phyloP scores from a whole-genome alignment of 2,797 vertebrate species.

The Etheostoma nigrum region DNA sequence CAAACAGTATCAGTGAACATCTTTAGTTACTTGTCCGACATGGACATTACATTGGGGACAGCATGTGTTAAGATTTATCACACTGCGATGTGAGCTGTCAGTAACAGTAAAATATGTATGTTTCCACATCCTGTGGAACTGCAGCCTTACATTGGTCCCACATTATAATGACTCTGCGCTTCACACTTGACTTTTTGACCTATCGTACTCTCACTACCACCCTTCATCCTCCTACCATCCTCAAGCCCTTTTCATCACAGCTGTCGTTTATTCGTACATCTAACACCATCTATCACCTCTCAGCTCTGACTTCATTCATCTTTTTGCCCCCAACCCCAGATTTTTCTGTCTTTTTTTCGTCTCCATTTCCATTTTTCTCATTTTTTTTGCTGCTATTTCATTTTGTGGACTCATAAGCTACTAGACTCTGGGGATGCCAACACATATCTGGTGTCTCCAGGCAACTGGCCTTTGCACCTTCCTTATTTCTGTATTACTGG shows the following conservation, averaged over 20 bases:
- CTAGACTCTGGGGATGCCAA: slow-evolving; percentile 24
- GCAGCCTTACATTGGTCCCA: slow-evolving; percentile 10
- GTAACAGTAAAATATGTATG: slow-evolving; percentile 21
- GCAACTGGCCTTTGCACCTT: slow-evolving; percentile 21
- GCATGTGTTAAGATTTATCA: not conserved
- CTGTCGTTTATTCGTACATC: slow-evolving; percentile 1
- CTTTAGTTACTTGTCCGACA: slow-evolving; percentile 12
- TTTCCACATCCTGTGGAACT: slow-evolving; percentile 11
- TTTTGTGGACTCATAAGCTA: slow-evolving; percentile 32
- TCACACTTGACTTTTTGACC: slow-evolving; percentile 40
- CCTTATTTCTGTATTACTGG: slow-evolving; percentile 22
- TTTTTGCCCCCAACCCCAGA: not conserved
- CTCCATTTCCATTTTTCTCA: not conserved
- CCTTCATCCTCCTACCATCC: slow-evolving; percentile 10
- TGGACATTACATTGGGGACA: not conserved
- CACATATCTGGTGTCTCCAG: slow-evolving; percentile 34
- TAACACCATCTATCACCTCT: slow-evolving; percentile 32
- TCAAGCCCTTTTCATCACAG: slow-evolving; percentile 16
- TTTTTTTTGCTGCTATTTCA: slow-evolving; percentile 14
- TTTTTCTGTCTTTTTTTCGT: not conserved
- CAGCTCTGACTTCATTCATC: slow-evolving; percentile 18
- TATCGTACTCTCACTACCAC: slow-evolving; percentile 5
- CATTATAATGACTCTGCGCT: slow-evolving; percentile 2
- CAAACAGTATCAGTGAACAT: not conserved
- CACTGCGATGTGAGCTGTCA: not conserved